Base-by-base conservation (phyloP, 2,888 invertebrate genomes). In the Stenurella melanura region DNA sequence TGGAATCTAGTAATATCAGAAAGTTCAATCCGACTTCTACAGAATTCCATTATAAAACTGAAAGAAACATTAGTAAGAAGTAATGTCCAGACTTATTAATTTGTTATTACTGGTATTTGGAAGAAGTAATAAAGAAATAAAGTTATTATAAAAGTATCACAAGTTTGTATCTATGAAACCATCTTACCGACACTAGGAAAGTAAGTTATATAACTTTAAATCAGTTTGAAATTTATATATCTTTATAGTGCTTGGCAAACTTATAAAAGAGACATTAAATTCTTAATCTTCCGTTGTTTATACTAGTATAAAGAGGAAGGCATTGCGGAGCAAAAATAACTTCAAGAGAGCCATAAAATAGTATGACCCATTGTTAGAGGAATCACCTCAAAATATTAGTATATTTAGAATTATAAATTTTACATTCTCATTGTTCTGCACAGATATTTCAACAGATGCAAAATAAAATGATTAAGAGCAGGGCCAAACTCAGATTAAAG, bases 241-340 rank as follows among this genome's bases (percentile, higher is more conserved):
- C 61, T 63, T 34, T 34, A 63, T 34, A 63, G 30, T 34, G n/a
- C 61, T 63, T 17, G 34, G 34, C 34, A 34, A 63, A 63, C 61
- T 63, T 63, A 30, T 63, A 63, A 63, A 63, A 63, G 30, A 15
- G n/a, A 30, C 61, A 63, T 63, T 63, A 63, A 63, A 63, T 34
- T 63, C 61, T n/a, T 63, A 63, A 26, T 63, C 34, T 63, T 15
- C n/a, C n/a, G 34, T 34, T 17, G n/a, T 18, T 7, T 63, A 63
- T n/a, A 15, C 15, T 17, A 6, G 61, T 34, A n/a, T 63, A 63
- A n/a, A 63, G 18, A 7, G 17, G 34, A 34, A 26, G 60, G 12
- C 15, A 63, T 34, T 4, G 30, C 15, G 6, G n/a, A 12, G n/a
- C 6, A 50, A 50, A 50, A n/a, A 50, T 15, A 50, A 50, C 50